Evolutionary conservation across 2,113 vertebrate genomes (phyloP).

Genomic region (Callospermophilus lateralis): DNA sequence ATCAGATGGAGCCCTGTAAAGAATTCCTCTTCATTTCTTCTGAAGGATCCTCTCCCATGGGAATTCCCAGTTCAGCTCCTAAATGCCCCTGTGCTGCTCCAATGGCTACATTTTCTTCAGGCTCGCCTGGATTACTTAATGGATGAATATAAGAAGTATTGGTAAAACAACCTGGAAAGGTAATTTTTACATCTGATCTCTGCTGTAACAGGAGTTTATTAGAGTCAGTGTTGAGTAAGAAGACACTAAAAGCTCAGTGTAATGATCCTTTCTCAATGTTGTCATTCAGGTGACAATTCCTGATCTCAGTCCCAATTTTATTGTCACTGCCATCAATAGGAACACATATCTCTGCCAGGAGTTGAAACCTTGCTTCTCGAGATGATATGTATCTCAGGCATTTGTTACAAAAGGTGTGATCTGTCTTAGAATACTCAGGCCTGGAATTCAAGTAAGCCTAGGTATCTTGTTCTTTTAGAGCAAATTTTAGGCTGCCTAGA

Average conservation of each 20-base stretch:
- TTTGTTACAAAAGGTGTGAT: not conserved
- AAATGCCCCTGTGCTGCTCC: not conserved
- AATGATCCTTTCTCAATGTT: not conserved
- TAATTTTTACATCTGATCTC: not conserved
- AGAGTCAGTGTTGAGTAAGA: not conserved
- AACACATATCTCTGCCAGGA: not conserved
- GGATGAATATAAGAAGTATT: too few species aligned
- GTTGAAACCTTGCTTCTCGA: not conserved
- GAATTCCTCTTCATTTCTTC: constrained; percentile 95
- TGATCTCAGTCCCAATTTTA: not conserved
- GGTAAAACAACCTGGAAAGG: too few species aligned
- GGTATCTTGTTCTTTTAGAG: not conserved
- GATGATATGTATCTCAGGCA: not conserved
- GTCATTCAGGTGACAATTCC: not conserved
- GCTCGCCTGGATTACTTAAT: not conserved
- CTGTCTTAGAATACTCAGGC: not conserved
- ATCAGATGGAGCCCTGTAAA: constrained; percentile 96
- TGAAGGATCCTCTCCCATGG: constrained; percentile 90
- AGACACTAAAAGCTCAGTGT: not conserved
- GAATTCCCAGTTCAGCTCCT: not conserved
- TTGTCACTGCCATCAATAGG: not conserved
- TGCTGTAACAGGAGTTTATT: not conserved
- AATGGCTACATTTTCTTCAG: not conserved
- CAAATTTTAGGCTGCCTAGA: constrained; percentile 20
- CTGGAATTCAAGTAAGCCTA: not conserved